Evolutionary conservation across 53 echinoderm and acorn worm species (phyloP).

Genomic region (Arbacia lixula): DNA sequence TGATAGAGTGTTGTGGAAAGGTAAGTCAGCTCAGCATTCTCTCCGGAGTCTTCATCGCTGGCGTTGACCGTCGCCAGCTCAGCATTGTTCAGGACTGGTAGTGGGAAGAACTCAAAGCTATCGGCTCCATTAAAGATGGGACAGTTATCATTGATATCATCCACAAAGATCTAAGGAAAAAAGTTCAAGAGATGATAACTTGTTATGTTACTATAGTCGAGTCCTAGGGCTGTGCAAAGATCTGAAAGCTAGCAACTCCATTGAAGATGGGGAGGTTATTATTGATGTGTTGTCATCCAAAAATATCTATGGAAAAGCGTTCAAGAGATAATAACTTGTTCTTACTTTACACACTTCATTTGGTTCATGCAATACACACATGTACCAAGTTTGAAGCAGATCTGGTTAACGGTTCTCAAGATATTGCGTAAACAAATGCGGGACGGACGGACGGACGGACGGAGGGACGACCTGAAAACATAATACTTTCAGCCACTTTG

Average conservation of each 20-base stretch:
- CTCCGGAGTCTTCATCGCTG: constrained; percentile 76
- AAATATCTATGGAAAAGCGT: constrained; percentile 58
- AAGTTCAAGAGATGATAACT: not conserved
- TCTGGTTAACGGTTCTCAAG: too few species aligned
- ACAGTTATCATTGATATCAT: constrained; percentile 93
- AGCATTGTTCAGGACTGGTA: constrained; percentile 74
- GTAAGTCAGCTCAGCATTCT: constrained; percentile 72
- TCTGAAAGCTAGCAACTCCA: constrained; percentile 61
- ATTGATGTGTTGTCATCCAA: constrained; percentile 81
- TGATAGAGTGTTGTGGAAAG: constrained; percentile 52
- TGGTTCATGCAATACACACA: too few species aligned
- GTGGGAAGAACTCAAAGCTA: constrained; percentile 79
- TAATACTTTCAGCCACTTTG: too few species aligned
- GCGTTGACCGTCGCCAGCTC: constrained; percentile 67
- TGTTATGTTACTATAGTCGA: too few species aligned
- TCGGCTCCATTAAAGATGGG: constrained; percentile 66
- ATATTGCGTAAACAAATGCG: too few species aligned
- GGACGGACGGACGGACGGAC: too few species aligned
- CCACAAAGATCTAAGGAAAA: constrained; percentile 66
- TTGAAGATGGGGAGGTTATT: constrained; percentile 85
- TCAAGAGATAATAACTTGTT: too few species aligned
- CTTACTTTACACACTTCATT: too few species aligned
- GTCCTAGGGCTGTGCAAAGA: constrained; percentile 90
- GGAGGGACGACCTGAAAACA: too few species aligned
- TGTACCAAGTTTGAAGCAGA: too few species aligned